Percentiles rank a stretch among this genome's conserved stretches.
Evolutionary conservation across 2,797 vertebrate species (phyloP).

Genomic region (Lepus oiostolus): DNA sequence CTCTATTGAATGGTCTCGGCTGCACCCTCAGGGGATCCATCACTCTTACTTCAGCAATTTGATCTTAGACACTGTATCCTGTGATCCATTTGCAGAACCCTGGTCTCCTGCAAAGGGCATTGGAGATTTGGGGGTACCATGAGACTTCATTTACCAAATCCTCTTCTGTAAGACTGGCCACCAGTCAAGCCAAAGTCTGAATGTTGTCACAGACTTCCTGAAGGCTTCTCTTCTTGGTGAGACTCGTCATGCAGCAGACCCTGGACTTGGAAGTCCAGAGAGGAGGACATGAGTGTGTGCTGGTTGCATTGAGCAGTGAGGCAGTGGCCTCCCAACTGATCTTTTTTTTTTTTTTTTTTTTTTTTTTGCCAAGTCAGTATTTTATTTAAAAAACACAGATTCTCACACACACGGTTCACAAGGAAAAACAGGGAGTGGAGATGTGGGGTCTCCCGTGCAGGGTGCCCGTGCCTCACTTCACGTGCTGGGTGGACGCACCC

Average conservation of each 20-base stretch:
- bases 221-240: not conserved
- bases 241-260: not conserved
- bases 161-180: not conserved
- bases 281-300: not conserved
- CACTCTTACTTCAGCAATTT: not conserved
- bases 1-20: not conserved
- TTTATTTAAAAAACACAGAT: constrained; percentile 71
- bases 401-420: not conserved
- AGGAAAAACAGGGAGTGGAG: not conserved
- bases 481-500: too few species aligned
- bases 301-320: not conserved
- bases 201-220: not conserved
- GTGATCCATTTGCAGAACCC: not conserved
- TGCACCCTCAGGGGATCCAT: not conserved
- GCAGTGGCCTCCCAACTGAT: not conserved
- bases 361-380: not conserved
- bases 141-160: not conserved
- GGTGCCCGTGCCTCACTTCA: too few species aligned
- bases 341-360: not conserved
- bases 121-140: not conserved
- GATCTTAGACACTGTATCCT: not conserved
- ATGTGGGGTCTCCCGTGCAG: too few species aligned
- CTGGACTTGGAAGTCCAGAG: not conserved
- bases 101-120: not conserved
- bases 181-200: not conserved